Base-by-base conservation (phyloP, 2,113 vertebrate species). In the Paedocypris sp. region DNA sequence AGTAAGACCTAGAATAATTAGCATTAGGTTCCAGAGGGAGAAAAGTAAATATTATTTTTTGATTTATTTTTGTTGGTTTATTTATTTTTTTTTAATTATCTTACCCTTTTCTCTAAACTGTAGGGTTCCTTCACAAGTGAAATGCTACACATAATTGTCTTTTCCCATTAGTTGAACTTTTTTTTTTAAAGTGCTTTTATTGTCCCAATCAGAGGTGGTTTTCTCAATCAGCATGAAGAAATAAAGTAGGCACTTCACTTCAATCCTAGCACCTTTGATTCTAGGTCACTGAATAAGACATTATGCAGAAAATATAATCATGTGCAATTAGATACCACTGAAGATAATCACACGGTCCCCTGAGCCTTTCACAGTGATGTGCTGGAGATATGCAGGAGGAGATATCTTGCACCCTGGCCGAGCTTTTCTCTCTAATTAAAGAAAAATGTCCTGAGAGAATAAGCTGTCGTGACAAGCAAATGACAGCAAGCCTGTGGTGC, bases 301-400 rank as follows among this genome's bases (percentile, higher is more conserved):
- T 77, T 72, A 77, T 67, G 38, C 54, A 68, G 73, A 72, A 77
- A 75, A 77, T 73, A 62, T 69, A 64, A 72, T 80, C 67, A 60
- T 60, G 62, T 59, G 70, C 70, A 79, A 80, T 82, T 77, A 77
- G 70, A 71, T 76, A 75, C 60, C 29, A 64, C 56, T 28, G 53
- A 51, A 69, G 69, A 79, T 75, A 74, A 79, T 79, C 42, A 43
- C n/a, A 10, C 28, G 47, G 20, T 52, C 69, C 46, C 69, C 63
- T 52, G 51, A 70, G 71, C 45, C 11, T 6, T 67, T 67, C 11
- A 60, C 41, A 64, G 71, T 71, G 68, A 73, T 75, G 69, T 75
- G 67, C 68, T 73, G 75, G 65, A 73, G 76, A 80, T 74, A 72
- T 75, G 72, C 75, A 78, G 67, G 60, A 64, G 65, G 35, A 60